Percentiles rank a stretch among this genome's conserved stretches.
Conservation (phyloP, 2,888 invertebrate genomes). For the Gastracanthus pulcherrimus region DNA sequence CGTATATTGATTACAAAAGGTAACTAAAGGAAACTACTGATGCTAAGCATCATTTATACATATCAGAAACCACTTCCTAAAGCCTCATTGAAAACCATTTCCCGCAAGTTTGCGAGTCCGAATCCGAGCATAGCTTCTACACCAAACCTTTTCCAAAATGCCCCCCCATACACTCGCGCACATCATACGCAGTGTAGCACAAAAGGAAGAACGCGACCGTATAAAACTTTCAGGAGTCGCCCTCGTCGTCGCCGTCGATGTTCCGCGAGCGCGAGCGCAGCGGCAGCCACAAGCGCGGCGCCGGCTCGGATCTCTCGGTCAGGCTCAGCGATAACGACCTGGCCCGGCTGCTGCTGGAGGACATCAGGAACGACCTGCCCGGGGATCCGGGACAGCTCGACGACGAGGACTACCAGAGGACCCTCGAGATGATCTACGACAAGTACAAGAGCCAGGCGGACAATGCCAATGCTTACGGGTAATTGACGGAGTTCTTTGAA, state of each 20-base stretch:
- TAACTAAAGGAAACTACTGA: no score
- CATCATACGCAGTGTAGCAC: no score
- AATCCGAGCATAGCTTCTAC: no score
- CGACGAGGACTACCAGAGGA: constrained; percentile 64
- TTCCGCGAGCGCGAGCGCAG: constrained; percentile 70
- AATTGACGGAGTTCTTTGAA: not conserved
- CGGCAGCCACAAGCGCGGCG: constrained; percentile 64
- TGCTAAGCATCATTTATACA: no score
- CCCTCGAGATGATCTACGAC: constrained; percentile 64
- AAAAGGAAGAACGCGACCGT: no score
- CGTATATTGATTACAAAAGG: no score
- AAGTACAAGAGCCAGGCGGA: constrained; percentile 60
- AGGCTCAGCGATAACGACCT: constrained; percentile 60
- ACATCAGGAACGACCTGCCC: constrained; percentile 62
- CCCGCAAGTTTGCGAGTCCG: no score
- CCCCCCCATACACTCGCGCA: no score
- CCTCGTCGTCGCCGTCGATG: constrained; percentile 63
- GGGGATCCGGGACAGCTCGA: constrained; percentile 61
- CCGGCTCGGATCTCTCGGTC: constrained; percentile 33
- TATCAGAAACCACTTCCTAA: no score
- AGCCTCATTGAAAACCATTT: no score
- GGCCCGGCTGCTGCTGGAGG: constrained; percentile 63
- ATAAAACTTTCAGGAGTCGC: constrained; percentile 17
- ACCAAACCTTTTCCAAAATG: no score
- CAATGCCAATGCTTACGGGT: constrained; percentile 65